Percentiles rank a stretch among this genome's conserved stretches.
Evolutionary conservation across 2,888 invertebrate species (phyloP).

Genomic region (Hypomecis punctinalis): DNA sequence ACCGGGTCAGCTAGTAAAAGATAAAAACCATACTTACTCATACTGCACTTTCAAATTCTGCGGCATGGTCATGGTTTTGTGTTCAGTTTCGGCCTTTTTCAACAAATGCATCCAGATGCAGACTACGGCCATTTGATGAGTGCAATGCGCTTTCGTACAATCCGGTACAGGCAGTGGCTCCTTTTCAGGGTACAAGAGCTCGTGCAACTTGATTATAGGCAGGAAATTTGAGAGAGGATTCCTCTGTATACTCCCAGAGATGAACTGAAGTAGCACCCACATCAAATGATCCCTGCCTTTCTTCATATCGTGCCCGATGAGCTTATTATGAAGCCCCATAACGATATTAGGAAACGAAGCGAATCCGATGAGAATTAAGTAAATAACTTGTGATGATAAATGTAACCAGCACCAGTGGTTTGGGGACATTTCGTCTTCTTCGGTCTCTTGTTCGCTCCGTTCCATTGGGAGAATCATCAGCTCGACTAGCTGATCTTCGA

Average conservation of each 20-base stretch:
- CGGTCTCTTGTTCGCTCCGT: slow-evolving; percentile 89
- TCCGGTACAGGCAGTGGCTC: slow-evolving; percentile 96
- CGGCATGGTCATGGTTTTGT: slow-evolving; percentile 92
- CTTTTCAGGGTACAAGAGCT: slow-evolving; percentile 96
- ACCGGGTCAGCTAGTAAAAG: too few relatives aligned
- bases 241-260: slow-evolving; percentile 97
- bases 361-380: slow-evolving; percentile 97
- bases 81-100: slow-evolving; percentile 96
- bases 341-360: slow-evolving; percentile 97
- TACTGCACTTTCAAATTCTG: slow-evolving; percentile 92
- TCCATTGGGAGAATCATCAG: slow-evolving; percentile 97
- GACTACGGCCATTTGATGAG: slow-evolving; percentile 96
- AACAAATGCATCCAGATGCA: slow-evolving; percentile 98
- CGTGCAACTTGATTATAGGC: slow-evolving; percentile 95
- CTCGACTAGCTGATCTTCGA: slow-evolving; percentile 97
- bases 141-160: slow-evolving; percentile 93
- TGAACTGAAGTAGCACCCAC: slow-evolving; percentile 99
- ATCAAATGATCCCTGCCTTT: slow-evolving; percentile 98
- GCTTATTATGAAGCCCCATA: slow-evolving; percentile 93
- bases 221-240: slow-evolving; percentile 95
- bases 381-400: slow-evolving; percentile 96
- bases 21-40: slow-evolving; percentile 84
- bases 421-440: slow-evolving; percentile 86
- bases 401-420: slow-evolving; percentile 96
- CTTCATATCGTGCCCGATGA: slow-evolving; percentile 91